Percentiles rank a stretch among this genome's conserved stretches.
These are phyloP conservation scores for Saimiri boliviensis DNA, from an alignment of 2,113 vertebrate species.

Conservation along the genomic window DNA sequence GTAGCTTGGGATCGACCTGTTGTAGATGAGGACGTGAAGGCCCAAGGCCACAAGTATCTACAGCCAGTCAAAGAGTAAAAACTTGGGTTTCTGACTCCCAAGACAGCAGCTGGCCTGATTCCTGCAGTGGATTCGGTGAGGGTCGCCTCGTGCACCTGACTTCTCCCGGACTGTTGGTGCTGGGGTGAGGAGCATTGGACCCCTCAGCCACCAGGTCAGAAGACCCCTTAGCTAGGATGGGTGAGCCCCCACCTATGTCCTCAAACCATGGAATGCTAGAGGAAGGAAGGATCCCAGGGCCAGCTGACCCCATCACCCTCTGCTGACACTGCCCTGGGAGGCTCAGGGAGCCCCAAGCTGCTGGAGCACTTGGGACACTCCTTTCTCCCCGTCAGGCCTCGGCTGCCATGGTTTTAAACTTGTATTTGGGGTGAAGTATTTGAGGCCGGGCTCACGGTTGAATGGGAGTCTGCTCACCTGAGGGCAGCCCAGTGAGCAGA, in stretches of 20 bases:
- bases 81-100: background rate
- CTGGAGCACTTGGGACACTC: background rate
- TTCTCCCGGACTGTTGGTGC: background rate
- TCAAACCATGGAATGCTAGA: background rate
- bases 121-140: background rate
- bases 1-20: background rate
- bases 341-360: background rate
- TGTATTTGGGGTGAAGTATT: too few relatives aligned
- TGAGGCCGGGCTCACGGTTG: too few relatives aligned
- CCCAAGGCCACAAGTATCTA: background rate
- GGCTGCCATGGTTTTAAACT: too few relatives aligned
- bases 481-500: too few relatives aligned
- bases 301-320: background rate
- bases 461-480: too few relatives aligned
- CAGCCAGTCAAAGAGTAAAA: background rate
- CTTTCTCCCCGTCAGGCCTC: background rate
- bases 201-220: background rate
- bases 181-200: rapidly evolving
- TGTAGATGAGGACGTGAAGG: background rate
- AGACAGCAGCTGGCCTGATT: background rate
- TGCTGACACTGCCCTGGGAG: background rate
- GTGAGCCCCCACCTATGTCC: background rate
- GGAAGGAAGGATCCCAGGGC: background rate
- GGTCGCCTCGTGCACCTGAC: rapidly evolving
- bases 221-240: background rate